Conservation (phyloP, 2,888 invertebrate species). For the Chironomus riparius region DNA sequence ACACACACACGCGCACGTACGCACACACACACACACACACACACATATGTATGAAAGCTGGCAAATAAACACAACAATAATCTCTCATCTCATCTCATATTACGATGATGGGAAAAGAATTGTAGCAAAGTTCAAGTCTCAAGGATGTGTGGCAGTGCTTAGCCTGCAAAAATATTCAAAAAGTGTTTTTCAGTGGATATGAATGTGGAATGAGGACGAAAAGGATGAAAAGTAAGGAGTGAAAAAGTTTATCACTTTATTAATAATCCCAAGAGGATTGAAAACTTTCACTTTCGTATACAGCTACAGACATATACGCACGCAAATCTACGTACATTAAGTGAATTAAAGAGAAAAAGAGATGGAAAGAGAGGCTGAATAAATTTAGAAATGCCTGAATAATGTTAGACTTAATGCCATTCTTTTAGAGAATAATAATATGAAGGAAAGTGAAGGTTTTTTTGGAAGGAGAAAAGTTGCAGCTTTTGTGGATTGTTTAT, state of each 20-base stretch:
- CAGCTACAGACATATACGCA: background rate
- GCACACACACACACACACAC: too few relatives aligned
- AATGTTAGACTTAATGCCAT: too few relatives aligned
- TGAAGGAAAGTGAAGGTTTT: background rate
- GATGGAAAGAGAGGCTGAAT: background rate
- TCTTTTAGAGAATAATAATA: background rate
- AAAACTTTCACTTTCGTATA: background rate
- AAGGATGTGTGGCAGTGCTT: background rate
- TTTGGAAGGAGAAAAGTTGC: background rate
- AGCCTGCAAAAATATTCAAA: background rate
- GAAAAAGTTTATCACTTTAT: slow-evolving; percentile 24
- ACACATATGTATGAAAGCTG: too few relatives aligned
- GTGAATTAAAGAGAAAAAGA: background rate
- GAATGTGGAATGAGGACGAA: background rate
- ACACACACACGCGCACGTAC: too few relatives aligned
- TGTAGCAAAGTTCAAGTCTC: background rate
- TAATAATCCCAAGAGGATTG: slow-evolving; percentile 18
- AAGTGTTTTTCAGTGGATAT: background rate
- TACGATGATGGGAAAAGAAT: background rate
- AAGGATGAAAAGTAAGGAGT: background rate
- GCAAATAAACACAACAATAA: too few relatives aligned
- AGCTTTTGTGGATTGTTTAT: background rate
- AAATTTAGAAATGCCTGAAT: too few relatives aligned
- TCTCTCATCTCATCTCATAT: too few relatives aligned
- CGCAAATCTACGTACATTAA: background rate